Percentiles rank a stretch among this genome's conserved stretches.
Conservation (phyloP, 2,797 vertebrate species). For the Peromyscus eremicus region DNA sequence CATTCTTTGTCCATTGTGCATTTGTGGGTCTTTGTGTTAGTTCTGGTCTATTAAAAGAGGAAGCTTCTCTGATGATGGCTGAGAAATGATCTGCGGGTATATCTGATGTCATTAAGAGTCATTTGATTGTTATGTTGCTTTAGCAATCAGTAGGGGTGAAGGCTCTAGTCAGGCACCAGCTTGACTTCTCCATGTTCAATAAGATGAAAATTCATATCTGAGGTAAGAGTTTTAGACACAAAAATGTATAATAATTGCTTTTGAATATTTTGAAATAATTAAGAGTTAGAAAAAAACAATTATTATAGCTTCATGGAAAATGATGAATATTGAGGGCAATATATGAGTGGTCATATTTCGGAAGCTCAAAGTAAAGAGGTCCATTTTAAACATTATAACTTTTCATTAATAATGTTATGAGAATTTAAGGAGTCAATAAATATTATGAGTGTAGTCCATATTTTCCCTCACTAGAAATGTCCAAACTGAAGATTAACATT, state of each 20-base stretch:
- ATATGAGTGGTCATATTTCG: conserved; percentile 32
- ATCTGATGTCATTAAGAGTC: too few species aligned
- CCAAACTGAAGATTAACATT: conserved; percentile 22
- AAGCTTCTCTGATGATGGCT: not conserved
- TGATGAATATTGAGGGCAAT: conserved; percentile 34
- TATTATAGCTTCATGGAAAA: not conserved
- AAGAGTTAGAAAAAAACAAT: conserved; percentile 30
- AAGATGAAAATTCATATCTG: not conserved
- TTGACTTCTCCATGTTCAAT: not conserved
- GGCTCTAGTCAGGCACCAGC: not conserved
- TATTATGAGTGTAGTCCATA: not conserved
- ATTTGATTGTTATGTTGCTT: not conserved
- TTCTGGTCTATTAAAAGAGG: not conserved
- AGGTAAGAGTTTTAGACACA: not conserved
- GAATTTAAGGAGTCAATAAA: conserved; percentile 49
- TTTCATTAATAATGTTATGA: conserved; percentile 57
- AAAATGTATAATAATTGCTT: conserved; percentile 20
- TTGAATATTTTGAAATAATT: conserved; percentile 50
- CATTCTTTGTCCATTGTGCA: too few species aligned
- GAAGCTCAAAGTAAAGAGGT: not conserved
- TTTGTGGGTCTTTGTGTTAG: not conserved
- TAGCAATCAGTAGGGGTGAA: not conserved
- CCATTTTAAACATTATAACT: conserved; percentile 31
- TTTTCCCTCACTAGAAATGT: not conserved
- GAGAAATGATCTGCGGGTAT: not conserved